Evolutionary conservation across 2,797 vertebrate genomes (phyloP), one percentile per base, ranked within the genome.

Genomic region (Spinus pinus): DNA sequence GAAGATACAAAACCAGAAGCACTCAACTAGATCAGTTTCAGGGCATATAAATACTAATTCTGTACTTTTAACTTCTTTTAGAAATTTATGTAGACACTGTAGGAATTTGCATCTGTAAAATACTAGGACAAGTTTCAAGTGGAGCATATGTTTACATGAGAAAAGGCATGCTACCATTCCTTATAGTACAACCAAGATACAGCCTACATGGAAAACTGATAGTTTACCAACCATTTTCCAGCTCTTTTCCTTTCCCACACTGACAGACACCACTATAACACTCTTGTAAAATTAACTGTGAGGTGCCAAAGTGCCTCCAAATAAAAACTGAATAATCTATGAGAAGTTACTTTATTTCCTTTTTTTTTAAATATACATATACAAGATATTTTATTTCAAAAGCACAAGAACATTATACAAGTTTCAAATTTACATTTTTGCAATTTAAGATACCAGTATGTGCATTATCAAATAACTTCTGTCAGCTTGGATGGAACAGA

Each of bases 341-440:
- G 58, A 96, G 95, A 97, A 97, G 94, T 94, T 96, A 94, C 57
- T 96, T 97, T 97, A 97, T 97, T 96, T 96, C 71, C 81, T 95
- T 96, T 61, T 79, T 64, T 93, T 98, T 98, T 97, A 98, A 98
- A 98, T 98, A 98, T 97, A 97, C 98, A 98, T 97, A 97, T 97
- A 97, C 96, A 97, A 97, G 97, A 93, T 98, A 98, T 97, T 98
- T 97, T 97, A 97, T 98, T 97, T 97, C 96, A 98, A 98, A 98
- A 98, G 96, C 97, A 98, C 98, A 95, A 96, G 96, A 97, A 98
- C 97, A 98, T 98, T 97, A 96, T 98, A 98, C 98, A 98, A 97
- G 97, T 98, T 97, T 97, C 94, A 97, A 98, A 98, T 98, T 98
- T 98, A 98, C 98, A 98, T 94, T 98, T 98, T 97, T 98, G 94